phyloP scores from a whole-genome alignment of 2,797 vertebrate genomes.

The Emydoidea blandingii region DNA sequence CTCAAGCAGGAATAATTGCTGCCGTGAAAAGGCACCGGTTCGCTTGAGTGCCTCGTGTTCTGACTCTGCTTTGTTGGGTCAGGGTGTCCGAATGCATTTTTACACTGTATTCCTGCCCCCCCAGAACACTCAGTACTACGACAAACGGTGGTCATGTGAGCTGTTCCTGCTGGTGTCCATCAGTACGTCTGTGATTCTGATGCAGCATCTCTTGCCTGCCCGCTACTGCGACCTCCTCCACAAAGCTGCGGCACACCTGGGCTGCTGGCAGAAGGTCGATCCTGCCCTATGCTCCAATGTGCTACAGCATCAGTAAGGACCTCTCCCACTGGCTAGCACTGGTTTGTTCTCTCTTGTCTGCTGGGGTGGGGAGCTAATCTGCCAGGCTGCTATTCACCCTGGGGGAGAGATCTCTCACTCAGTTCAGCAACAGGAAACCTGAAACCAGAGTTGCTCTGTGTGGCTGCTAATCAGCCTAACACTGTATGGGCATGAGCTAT shows the following conservation, averaged over 20 bases:
- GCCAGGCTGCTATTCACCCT: not conserved
- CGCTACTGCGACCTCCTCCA: slow-evolving; percentile 98
- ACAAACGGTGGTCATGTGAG: slow-evolving; percentile 98
- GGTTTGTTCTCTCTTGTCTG: not conserved
- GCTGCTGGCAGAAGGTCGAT: slow-evolving; percentile 99
- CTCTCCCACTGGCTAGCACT: not conserved
- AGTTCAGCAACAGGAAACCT: not conserved
- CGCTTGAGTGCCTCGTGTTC: not conserved
- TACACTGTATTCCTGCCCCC: not conserved
- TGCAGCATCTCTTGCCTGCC: slow-evolving; percentile 94
- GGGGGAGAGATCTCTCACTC: not conserved
- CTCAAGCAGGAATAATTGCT: not conserved
- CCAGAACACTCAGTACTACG: slow-evolving; percentile 98
- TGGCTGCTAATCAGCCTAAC: rapidly evolving
- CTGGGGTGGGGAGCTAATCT: not conserved
- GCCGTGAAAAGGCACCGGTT: rapidly evolving
- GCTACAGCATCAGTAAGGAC: slow-evolving; percentile 94
- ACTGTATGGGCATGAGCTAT: rapidly evolving
- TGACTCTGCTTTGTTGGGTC: rapidly evolving
- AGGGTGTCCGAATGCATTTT: not conserved
- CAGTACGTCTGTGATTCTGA: slow-evolving; percentile 96
- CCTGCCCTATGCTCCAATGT: slow-evolving; percentile 96
- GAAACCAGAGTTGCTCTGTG: not conserved
- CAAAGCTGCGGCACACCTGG: slow-evolving; percentile 96
- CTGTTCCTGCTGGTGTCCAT: slow-evolving; percentile 98